Percentiles rank a stretch among this genome's conserved stretches.
Evolutionary conservation across 2,888 invertebrate genomes (phyloP).

Genomic region (Drosophila mimetica): DNA sequence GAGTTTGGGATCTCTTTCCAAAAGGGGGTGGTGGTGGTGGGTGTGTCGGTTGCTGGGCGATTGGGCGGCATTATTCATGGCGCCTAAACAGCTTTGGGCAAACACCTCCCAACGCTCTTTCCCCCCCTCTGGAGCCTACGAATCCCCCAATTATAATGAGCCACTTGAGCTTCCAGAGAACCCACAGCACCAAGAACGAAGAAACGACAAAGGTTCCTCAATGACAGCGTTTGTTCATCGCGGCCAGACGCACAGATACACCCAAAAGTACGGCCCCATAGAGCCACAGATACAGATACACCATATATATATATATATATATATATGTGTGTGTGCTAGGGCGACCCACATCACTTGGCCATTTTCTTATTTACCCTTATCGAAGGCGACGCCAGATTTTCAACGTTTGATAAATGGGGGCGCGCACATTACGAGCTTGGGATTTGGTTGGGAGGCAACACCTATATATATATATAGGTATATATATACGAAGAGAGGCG

Average conservation of each 20-base stretch:
- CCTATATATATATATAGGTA: background rate
- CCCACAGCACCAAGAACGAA: conserved; percentile 11
- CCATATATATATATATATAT: conserved; percentile 1
- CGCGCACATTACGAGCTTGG: conserved; percentile 51
- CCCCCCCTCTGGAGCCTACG: conserved; percentile 1
- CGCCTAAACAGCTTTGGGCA: conserved; percentile 56
- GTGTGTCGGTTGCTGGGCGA: conserved; percentile 15
- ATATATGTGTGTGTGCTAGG: conserved; percentile 4
- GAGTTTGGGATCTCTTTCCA: conserved; percentile 23
- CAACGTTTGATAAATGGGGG: conserved; percentile 73
- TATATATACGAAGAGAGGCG: background rate
- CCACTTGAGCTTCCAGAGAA: conserved; percentile 63
- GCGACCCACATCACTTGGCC: conserved; percentile 60
- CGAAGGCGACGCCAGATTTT: conserved; percentile 65
- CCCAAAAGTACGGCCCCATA: conserved; percentile 15
- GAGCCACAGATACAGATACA: conserved; percentile 25
- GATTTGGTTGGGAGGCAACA: conserved; percentile 42
- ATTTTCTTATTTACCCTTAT: conserved; percentile 73
- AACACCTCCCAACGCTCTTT: conserved; percentile 27
- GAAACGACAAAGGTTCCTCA: conserved; percentile 40
- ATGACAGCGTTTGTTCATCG: conserved; percentile 62
- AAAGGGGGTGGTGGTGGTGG: background rate
- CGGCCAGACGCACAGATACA: conserved; percentile 25
- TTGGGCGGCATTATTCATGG: conserved; percentile 46
- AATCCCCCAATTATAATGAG: conserved; percentile 55